A percentile compares a stretch with the other conserved stretches of the same genome.
Conservation (phyloP, 2,888 invertebrate genomes). For the Pyrochroa serraticornis region DNA sequence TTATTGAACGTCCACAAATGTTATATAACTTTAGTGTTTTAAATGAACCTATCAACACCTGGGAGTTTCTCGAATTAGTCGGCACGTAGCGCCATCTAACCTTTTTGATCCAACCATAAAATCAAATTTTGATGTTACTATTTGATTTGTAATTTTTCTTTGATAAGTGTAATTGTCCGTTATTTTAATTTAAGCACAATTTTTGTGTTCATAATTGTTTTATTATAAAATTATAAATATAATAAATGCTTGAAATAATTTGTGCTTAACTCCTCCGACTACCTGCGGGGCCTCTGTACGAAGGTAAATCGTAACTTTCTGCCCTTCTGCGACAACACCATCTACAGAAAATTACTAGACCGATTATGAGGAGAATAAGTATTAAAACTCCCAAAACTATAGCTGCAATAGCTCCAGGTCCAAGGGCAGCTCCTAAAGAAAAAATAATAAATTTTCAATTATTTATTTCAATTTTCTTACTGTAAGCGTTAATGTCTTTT, state of each 20-base stretch:
- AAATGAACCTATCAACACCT: no score
- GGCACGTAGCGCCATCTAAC: no score
- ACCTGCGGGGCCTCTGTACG: slow-evolving; percentile 53
- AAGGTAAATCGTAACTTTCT: slow-evolving; percentile 63
- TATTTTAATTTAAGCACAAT: no score
- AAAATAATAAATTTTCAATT: background rate
- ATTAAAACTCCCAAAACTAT: slow-evolving; percentile 72
- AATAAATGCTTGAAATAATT: slow-evolving; percentile 10
- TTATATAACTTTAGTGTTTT: no score
- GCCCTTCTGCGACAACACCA: slow-evolving; percentile 69
- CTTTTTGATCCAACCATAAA: no score
- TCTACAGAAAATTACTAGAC: slow-evolving; percentile 64
- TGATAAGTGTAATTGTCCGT: no score
- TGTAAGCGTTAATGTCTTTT: slow-evolving; percentile 65
- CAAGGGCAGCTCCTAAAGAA: slow-evolving; percentile 49
- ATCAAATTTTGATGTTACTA: no score
- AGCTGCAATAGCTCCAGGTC: slow-evolving; percentile 67
- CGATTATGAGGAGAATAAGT: slow-evolving; percentile 65
- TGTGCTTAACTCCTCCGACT: slow-evolving; percentile 1
- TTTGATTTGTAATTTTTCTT: no score
- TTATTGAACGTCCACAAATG: no score
- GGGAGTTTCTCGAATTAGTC: no score
- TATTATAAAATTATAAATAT: slow-evolving; percentile 1
- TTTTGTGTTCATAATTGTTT: background rate
- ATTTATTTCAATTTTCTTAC: slow-evolving; percentile 37